Evolutionary conservation across 1,140 invertebrate genomes (phyloP).

Genomic region (Linepithema humile): DNA sequence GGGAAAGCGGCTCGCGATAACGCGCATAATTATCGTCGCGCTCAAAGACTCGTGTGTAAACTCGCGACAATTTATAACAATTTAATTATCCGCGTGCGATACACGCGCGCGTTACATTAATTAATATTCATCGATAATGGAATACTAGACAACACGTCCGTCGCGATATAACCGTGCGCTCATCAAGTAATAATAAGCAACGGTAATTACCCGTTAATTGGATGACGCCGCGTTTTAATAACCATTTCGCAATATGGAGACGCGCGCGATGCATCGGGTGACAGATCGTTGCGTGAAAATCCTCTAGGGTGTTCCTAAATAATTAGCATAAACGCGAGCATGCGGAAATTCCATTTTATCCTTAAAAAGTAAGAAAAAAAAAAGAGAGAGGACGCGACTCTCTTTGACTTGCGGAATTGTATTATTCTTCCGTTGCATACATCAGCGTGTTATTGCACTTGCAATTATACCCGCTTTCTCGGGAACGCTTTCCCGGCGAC

Average conservation of each 20-base stretch:
- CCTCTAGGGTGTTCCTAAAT: not conserved
- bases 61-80: slow-evolving; percentile 43
- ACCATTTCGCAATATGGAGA: slow-evolving; percentile 32
- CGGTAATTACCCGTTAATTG: slow-evolving; percentile 50
- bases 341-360: not conserved
- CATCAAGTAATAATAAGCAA: slow-evolving; percentile 53
- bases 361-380: not conserved
- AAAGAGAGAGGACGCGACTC: not conserved
- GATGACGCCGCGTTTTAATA: slow-evolving; percentile 49
- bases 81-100: slow-evolving; percentile 45
- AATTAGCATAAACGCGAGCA: not conserved
- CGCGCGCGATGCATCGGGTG: not conserved
- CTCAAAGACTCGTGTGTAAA: not conserved
- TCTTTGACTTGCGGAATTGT: too few species aligned
- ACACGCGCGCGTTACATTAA: slow-evolving; percentile 31
- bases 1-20: not conserved
- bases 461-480: slow-evolving; percentile 1
- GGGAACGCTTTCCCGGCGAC: slow-evolving; percentile 33
- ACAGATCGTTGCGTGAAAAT: slow-evolving; percentile 17
- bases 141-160: slow-evolving; percentile 51
- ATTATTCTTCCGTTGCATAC: not conserved
- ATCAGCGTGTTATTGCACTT: not conserved
- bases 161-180: slow-evolving; percentile 25
- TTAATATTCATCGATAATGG: slow-evolving; percentile 57
- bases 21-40: slow-evolving; percentile 5